These are phyloP conservation scores for Aplidium turbinatum DNA, from an alignment of 23 tunicate species.

Conservation along the genomic window DNA sequence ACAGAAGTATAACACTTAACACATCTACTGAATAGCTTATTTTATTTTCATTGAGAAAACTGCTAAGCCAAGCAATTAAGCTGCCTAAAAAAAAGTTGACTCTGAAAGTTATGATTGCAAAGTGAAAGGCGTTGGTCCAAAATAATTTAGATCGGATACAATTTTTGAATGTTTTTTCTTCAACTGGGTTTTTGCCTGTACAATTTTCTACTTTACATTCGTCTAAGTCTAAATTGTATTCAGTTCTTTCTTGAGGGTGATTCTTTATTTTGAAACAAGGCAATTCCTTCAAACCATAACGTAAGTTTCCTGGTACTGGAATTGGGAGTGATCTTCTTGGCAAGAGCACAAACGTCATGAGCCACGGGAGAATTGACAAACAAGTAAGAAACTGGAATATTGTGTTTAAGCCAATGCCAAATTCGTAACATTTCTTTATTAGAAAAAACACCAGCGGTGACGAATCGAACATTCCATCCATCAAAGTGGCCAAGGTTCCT, in stretches of 20 bases:
- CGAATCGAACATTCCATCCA: constrained; percentile 35
- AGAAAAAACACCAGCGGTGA: constrained; percentile 25
- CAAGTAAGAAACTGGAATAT: background rate
- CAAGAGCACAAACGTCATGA: constrained; percentile 35
- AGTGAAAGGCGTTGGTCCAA: constrained; percentile 44
- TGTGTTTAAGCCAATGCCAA: background rate
- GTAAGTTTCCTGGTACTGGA: background rate
- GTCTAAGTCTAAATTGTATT: too few species aligned
- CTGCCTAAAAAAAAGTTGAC: constrained; percentile 22
- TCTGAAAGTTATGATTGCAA: background rate
- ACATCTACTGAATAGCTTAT: constrained; percentile 8
- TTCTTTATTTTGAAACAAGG: background rate
- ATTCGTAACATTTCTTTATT: constrained; percentile 20
- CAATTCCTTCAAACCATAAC: constrained; percentile 32
- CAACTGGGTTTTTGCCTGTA: background rate
- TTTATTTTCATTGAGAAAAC: background rate
- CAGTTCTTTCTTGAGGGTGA: too few species aligned
- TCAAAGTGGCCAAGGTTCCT: constrained; percentile 16
- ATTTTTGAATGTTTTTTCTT: background rate
- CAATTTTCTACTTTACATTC: too few species aligned
- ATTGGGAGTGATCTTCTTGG: constrained; percentile 12
- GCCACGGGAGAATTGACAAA: constrained; percentile 24
- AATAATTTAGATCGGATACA: background rate
- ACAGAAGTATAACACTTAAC: constrained; percentile 20
- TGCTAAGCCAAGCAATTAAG: constrained; percentile 19